Base-by-base conservation (phyloP, 2,797 vertebrate genomes). In the Myripristis murdjan region DNA sequence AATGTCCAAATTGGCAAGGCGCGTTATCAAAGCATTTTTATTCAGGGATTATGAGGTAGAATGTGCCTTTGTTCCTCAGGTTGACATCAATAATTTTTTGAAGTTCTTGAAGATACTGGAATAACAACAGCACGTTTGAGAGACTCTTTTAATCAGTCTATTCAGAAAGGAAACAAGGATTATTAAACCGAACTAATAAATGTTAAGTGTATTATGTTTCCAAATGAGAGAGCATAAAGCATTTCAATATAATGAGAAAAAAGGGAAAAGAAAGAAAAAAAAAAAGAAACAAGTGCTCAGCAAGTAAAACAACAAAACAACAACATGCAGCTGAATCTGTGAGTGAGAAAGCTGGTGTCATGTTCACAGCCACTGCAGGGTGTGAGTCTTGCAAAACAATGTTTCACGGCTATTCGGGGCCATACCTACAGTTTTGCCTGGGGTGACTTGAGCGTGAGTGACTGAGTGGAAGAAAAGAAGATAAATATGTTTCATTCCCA, bases 361-460 rank as follows among this genome's bases (percentile, higher is more conserved):
- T 83, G 61, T 85, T 86, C 83, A 70, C 77, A 77, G 57, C 67
- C 74, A 54, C 87, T 79, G 84, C 79, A 28, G 63, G 82, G 78
- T 79, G 65, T 16, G 73, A 83, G 56, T 70, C 66, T 28, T 56
- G 51, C 66, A 65, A 46, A 0, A 22, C 59, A 73, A 67, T 53
- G 63, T n/a, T 82, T 85, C 73, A 64, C 35, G 41, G 73, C 61
- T 51, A 69, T 65, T 8, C 33, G 71, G 46, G 65, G 58, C 75
- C 66, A 55, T 7, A 33, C 70, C 79, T 76, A 81, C 64, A 77
- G 79, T 80, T 84, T 78, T 81, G 70, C 76, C 72, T 59, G 65
- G 22, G 76, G 80, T 75, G 73, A 74, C n/a, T 57, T 77, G 63
- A 28, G 2, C 0, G 63, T 28, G 87, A 64, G 46, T 23, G 23